Evolutionary conservation across 1,140 invertebrate genomes (phyloP), one percentile per base, ranked within the genome.

Genomic region (Drosophila mojavensis): DNA sequence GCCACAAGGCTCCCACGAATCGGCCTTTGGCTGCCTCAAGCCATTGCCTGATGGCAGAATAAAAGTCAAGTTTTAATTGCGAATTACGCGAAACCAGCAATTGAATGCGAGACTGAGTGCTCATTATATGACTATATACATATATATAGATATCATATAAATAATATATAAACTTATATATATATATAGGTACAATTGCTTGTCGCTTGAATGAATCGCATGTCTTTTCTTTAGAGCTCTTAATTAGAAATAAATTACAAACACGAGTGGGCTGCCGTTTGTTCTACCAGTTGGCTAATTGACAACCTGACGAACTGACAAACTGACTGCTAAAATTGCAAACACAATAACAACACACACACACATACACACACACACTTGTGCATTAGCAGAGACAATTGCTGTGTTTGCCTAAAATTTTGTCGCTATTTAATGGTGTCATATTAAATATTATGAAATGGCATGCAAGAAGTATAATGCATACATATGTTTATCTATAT

Each of bases 141-240:
- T 48, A 66, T 62, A 48, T n/a, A n/a, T n/a, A n/a, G n/a, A n/a
- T n/a, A n/a, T n/a, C n/a, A 17, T 45, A 58, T 78, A 45, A 30
- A 62, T 50, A 45, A 48, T 28, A 59, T 47, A 61, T 67, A 43
- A 7, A n/a, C 33, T 20, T 62, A 50, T 63, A 54, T 47, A 54
- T 28, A 20, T 4, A 17, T 41, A 30, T 7, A 51, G 3, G 20
- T 53, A 15, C 17, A 39, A 30, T 33, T 36, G 26, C 30, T 55
- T 24, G 60, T 36, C 78, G 84, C 71, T 81, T 89, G 74, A 89
- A 84, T 84, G 84, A 89, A 75, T 89, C 80, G 84, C 84, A 89
- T 84, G 85, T 84, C 85, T 89, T 88, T 86, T 83, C 67, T 75
- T 84, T 78, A 89, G 85, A 89, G 84, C 84, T 81, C 81, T 89